phyloP scores from a whole-genome alignment of 1,140 invertebrate species.

The Bombus superbus region DNA sequence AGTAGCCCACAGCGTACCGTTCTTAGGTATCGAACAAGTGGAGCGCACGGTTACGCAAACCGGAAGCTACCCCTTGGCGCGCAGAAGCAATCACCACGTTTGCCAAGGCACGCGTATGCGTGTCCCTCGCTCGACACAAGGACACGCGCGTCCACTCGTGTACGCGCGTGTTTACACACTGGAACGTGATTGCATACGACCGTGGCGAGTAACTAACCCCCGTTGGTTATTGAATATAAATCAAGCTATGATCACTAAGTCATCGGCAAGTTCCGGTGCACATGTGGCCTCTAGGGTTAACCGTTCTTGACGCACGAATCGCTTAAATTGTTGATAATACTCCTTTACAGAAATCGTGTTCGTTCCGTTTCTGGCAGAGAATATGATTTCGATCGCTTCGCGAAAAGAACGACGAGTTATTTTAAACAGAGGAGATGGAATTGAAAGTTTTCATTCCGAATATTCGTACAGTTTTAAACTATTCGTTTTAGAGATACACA shows the following conservation, averaged over 20 bases:
- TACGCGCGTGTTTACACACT: slow-evolving; percentile 56
- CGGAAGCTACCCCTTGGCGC: slow-evolving; percentile 45
- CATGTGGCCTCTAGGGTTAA: slow-evolving; percentile 38
- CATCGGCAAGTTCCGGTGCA: slow-evolving; percentile 52
- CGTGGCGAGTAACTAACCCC: slow-evolving; percentile 66
- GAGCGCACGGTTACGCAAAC: slow-evolving; percentile 3
- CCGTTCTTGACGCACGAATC: slow-evolving; percentile 23
- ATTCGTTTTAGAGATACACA: too few species aligned
- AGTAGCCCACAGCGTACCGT: not conserved
- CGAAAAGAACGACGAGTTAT: too few species aligned
- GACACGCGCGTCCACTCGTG: slow-evolving; percentile 16
- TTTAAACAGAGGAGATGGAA: too few species aligned
- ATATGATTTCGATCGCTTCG: too few species aligned
- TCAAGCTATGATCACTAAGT: slow-evolving; percentile 69
- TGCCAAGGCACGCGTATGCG: slow-evolving; percentile 41
- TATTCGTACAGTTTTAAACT: too few species aligned
- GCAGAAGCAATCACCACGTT: slow-evolving; percentile 64
- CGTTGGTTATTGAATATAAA: slow-evolving; percentile 73
- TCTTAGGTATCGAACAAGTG: slow-evolving; percentile 12
- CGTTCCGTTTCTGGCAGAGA: too few species aligned
- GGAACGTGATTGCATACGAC: slow-evolving; percentile 60
- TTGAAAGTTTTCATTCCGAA: too few species aligned
- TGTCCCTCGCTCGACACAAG: slow-evolving; percentile 11
- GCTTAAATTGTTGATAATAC: slow-evolving; percentile 3
- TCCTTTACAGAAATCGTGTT: not conserved